A percentile compares a stretch with the other conserved stretches of the same genome.
phyloP scores from a whole-genome alignment of 1,140 invertebrate species.

The Battus philenor region DNA sequence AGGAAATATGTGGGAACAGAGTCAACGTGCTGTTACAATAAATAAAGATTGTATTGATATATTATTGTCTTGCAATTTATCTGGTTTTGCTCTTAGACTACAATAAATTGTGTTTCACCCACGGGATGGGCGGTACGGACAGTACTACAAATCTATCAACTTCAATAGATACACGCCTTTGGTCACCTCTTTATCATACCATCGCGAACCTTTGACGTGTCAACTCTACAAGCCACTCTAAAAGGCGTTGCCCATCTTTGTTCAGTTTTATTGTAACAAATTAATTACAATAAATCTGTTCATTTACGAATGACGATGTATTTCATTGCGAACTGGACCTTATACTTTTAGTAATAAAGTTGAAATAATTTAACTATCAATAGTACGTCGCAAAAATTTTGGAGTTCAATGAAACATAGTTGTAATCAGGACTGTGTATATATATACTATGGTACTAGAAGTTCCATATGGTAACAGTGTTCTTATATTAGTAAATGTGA shows the following conservation, averaged over 20 bases:
- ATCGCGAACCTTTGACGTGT: slow-evolving; percentile 3
- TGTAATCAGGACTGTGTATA: too few relatives aligned
- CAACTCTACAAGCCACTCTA: neutral
- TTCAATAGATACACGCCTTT: neutral
- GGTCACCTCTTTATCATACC: slow-evolving; percentile 8
- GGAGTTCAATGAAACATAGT: too few relatives aligned
- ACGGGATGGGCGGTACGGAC: neutral
- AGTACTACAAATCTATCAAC: slow-evolving; percentile 2
- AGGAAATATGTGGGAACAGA: too few relatives aligned
- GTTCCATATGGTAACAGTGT: too few relatives aligned
- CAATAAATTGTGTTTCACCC: neutral
- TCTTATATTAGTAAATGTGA: too few relatives aligned
- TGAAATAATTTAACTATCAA: too few relatives aligned
- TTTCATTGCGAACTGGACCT: neutral
- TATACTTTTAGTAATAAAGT: too few relatives aligned
- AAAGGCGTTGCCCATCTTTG: neutral
- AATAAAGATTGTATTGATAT: too few relatives aligned
- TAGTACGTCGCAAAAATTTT: too few relatives aligned
- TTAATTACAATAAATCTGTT: slow-evolving; percentile 2
- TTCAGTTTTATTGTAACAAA: neutral
- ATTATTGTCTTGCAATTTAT: too few relatives aligned
- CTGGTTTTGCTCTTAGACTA: neutral
- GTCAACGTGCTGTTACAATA: too few relatives aligned
- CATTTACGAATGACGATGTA: neutral
- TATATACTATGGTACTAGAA: too few relatives aligned